Evolutionary conservation across 2,113 vertebrate species (phyloP), one percentile per base, ranked within the genome.

Genomic region (Echinops telfairi): DNA sequence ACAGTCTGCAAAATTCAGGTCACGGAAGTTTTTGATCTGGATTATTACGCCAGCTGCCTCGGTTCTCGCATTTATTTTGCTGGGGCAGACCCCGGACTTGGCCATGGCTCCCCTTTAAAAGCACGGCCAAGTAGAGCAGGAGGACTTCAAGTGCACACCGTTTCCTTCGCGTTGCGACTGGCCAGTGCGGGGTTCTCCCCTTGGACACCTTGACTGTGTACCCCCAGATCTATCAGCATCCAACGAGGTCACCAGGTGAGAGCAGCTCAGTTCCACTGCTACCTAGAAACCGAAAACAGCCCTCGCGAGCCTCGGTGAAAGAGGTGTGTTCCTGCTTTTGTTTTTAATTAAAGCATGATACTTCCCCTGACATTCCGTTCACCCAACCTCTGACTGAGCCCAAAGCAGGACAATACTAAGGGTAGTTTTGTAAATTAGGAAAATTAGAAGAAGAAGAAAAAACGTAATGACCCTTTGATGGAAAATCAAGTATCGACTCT

Each of bases 361-460:
- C 81, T 89, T 92, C 75, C 88, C 43, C 47, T 86, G 91, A 91
- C 60, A 88, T 36, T 90, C 68, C 31, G 33, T 43, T 83, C 27
- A 64, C 27, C 29, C 40, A 47, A 22, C 40, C 73, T 5, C 75
- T 87, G 47, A n/a, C 66, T 79, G 43, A 90, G 75, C 20, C 86
- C 27, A 68, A 43, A 89, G 77, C 25, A 90, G 68, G 70, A 91
- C 95, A 93, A 89, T 91, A 84, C 38, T 81, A 58, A 90, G 80
- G 81, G 58, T 92, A 94, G 76, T 88, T 96, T 96, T 95, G 82
- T 93, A 95, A 94, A 92, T 96, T 76, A 86, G 53, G 85, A 87
- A 53, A 53, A 93, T 86, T 91, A 75, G 79, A 14, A 53, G 10
- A 9, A n/a, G n/a, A n/a, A n/a, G 10, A 53, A 53, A 53, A 53